Percentiles rank a stretch among this genome's conserved stretches.
Conservation (phyloP, 2,888 invertebrate genomes). For the Julus scandinavius region DNA sequence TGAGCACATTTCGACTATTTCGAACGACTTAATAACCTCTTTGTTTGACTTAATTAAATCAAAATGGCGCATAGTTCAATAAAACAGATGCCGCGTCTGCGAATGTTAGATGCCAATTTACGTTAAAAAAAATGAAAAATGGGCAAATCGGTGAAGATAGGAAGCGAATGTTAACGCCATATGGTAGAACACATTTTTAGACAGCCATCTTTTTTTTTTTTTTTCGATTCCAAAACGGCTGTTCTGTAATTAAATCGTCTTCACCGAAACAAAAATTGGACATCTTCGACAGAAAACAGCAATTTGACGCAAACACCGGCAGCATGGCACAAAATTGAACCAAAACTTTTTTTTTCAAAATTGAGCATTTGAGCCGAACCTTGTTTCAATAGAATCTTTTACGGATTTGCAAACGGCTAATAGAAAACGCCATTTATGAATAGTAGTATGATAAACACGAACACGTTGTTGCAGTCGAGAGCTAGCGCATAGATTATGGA, state of each 20-base stretch:
- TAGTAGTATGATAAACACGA: no score
- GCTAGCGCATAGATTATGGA: no score
- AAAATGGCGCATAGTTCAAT: conserved; percentile 10
- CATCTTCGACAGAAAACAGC: no score
- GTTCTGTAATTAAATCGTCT: not conserved
- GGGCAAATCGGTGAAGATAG: not conserved
- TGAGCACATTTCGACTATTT: not conserved
- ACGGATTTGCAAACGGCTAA: no score
- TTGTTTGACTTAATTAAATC: not conserved
- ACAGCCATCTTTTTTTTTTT: not conserved
- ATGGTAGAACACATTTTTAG: not conserved
- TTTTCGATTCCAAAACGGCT: not conserved
- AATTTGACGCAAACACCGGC: no score
- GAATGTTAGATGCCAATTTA: conserved; percentile 33
- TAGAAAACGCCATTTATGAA: no score
- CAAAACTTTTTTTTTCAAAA: no score
- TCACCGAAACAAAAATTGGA: not conserved
- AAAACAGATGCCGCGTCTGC: conserved; percentile 25
- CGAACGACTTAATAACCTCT: not conserved
- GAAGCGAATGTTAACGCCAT: not conserved
- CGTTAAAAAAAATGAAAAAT: not conserved
- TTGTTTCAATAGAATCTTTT: no score
- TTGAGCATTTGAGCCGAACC: no score
- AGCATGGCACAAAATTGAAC: no score
- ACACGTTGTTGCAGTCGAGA: no score